Evolutionary conservation across 2,797 vertebrate species (phyloP), one percentile per base, ranked within the genome.

Genomic region (Acanthurus lineatus): DNA sequence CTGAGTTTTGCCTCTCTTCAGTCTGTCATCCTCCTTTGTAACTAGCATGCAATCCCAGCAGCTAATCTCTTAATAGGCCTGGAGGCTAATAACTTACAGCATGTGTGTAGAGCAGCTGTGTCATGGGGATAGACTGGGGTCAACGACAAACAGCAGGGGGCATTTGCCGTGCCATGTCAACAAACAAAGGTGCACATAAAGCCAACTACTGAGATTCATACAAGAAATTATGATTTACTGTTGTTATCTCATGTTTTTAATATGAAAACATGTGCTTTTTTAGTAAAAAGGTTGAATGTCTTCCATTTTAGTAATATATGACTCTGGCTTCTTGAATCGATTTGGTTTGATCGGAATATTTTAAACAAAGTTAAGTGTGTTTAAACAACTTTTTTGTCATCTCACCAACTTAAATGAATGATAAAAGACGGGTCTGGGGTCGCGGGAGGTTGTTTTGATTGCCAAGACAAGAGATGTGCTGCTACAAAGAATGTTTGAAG

Each of bases 51-150:
- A 85, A 86, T 78, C 87, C 53, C 63, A 74, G 59, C 66, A 75
- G 66, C 63, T 94, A 93, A 95, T 94, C 94, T 89, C 80, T 85
- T 94, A 94, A 93, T 91, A 90, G 85, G 91, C 87, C 92, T 94
- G 88, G 14, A 86, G 85, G 88, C 86, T 93, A 93, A 93, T 89
- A 32, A 75, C 91, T 88, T 82, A 32, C 12, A 81, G 85, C 81
- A 82, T 88, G 85, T 87, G 86, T 85, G 84, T 71, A 48, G 75
- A 80, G 76, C 56, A 16, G 74, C 76, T 86, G 82, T 86, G 75
- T 60, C 66, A 51, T 44, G 70, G 68, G 71, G 81, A 88, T 83
- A 85, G 86, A 92, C 87, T 91, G 84, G 89, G 91, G 89, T 90
- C 91, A 91, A 61, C 80, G 69, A 25, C 45, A 76, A 72, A 86